Conservation (phyloP, 2,888 invertebrate genomes). For the Ryuthela nishihirai region DNA sequence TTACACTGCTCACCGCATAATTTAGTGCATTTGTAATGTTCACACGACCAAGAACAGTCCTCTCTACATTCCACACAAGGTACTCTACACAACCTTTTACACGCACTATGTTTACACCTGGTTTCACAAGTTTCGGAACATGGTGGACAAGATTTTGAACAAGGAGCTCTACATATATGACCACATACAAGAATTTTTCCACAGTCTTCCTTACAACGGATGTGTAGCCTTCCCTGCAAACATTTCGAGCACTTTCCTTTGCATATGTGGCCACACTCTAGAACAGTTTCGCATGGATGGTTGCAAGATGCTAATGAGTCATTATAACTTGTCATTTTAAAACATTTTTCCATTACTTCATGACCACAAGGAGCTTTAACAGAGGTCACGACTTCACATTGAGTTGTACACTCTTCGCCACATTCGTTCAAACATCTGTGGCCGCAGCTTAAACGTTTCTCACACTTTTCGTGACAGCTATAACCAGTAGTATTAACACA, state of each 20-base stretch:
- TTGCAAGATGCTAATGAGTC: conserved; percentile 36
- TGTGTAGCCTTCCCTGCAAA: conserved; percentile 49
- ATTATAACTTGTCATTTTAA: conserved; percentile 3
- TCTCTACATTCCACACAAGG: conserved; percentile 48
- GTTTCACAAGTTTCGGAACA: conserved; percentile 49
- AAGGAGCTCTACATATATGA: conserved; percentile 50
- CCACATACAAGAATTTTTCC: conserved; percentile 48
- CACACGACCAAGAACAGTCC: conserved; percentile 48
- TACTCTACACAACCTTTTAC: conserved; percentile 46
- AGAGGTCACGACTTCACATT: neutral
- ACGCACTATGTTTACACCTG: conserved; percentile 47
- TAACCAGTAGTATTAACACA: neutral
- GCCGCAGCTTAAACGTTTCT: conserved; percentile 46
- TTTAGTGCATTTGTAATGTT: conserved; percentile 47
- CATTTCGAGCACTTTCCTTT: conserved; percentile 50
- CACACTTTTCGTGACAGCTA: conserved; percentile 46
- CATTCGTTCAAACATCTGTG: conserved; percentile 50
- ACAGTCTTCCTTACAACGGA: conserved; percentile 47
- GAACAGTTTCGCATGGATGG: conserved; percentile 40
- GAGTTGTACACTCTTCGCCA: conserved; percentile 46
- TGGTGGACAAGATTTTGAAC: conserved; percentile 50
- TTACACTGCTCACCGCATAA: conserved; percentile 51
- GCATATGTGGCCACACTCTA: conserved; percentile 47
- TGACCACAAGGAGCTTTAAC: conserved; percentile 22
- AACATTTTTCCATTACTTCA: conserved; percentile 11